Evolutionary conservation across 2,888 invertebrate species (phyloP), one percentile per base, ranked within the genome.

Genomic region (Ditula angustiorana): DNA sequence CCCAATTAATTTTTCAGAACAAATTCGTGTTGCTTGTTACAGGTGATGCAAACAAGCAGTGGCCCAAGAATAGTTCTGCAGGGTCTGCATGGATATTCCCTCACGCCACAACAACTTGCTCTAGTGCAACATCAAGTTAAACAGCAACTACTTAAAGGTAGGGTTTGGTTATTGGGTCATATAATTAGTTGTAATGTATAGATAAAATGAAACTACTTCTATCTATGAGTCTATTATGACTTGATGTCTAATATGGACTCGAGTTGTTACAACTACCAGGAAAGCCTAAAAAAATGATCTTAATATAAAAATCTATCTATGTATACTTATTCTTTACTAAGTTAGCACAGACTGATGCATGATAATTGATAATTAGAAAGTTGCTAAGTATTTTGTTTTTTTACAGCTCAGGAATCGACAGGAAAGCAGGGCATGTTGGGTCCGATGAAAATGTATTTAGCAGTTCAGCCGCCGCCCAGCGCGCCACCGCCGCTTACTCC

Each of bases 41-140:
- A 93, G 93, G 96, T 97, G 7, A 96, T 97, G 82, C 97, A 97
- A 85, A 97, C 97, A 0, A 95, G 95, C 63, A 96, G 96, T 74
- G 97, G 97, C 0, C 97, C 97, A 2, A 95, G 97, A 74, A 97
- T 98, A 73, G 96, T 98, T 10, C 86, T 98, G 59, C 97, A 97
- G 83, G 97, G 97, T 8, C 88, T 97, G 24, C 96, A 97, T 71
- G 97, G 97, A 0, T 96, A 96, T 67, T 96, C 97, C 71, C 95
- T 98, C 71, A 96, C 97, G 0, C 96, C 95, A 1, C 96, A 96
- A 70, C 97, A 98, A 83, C 84, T 97, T 73, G 95, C 96, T 2
- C 94, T 97, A 65, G 96, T 98, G 0, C 97, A 98, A 77, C 96
- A 97, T 73, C 97, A 98, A 93, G 97, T 98, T 16, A 97, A 97